Evolutionary conservation across 2,797 vertebrate species (phyloP).

Genomic region (Heteromormyrus szaboi): DNA sequence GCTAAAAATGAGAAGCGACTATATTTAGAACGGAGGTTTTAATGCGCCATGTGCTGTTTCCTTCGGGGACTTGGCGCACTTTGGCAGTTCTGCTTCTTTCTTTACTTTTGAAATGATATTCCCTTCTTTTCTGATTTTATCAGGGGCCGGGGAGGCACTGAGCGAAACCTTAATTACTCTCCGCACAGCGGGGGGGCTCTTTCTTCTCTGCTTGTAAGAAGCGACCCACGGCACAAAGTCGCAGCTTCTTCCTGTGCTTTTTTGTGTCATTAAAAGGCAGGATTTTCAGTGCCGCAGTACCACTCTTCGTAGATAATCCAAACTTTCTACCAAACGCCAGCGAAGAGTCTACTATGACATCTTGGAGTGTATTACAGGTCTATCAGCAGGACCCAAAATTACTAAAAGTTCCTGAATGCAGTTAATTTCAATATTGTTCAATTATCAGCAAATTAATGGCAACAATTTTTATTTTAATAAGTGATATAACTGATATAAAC

Average conservation of each 20-base stretch:
- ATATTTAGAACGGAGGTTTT: conserved; percentile 29
- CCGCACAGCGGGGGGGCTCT: conserved; percentile 43
- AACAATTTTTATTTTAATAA: background rate
- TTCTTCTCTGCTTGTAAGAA: conserved; percentile 23
- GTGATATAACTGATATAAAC: background rate
- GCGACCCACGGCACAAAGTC: conserved; percentile 16
- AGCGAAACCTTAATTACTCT: conserved; percentile 61
- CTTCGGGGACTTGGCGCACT: conserved; percentile 26
- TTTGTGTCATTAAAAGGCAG: background rate
- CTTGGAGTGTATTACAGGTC: background rate
- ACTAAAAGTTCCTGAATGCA: background rate
- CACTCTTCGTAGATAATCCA: background rate
- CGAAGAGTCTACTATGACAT: background rate
- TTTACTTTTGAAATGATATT: conserved; percentile 27
- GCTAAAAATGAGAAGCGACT: background rate
- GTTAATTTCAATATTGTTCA: background rate
- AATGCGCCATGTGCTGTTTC: background rate
- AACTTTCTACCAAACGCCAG: background rate
- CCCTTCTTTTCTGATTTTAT: conserved; percentile 19
- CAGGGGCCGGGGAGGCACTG: conserved; percentile 48
- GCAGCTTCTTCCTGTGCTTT: conserved; percentile 21
- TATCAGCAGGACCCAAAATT: background rate
- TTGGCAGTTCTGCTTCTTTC: conserved; percentile 10
- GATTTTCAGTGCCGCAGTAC: background rate
- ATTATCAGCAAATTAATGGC: background rate